Evolutionary conservation across 2,113 vertebrate species (phyloP).

Genomic region (Chaetops frenatus): DNA sequence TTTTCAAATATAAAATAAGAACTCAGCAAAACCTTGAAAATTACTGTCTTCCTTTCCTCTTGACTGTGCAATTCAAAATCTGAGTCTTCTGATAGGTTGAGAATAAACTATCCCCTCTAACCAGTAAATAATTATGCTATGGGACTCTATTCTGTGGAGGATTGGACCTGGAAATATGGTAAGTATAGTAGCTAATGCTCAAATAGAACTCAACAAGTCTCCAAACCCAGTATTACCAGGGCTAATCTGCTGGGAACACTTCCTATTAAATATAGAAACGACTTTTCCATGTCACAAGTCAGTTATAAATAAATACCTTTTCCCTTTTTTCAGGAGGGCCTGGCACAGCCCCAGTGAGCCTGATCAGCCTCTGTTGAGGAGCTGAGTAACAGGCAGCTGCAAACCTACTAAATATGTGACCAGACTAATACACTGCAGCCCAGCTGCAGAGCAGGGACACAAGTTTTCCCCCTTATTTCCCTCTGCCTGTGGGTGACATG

Average conservation of each 20-base stretch:
- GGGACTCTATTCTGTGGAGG: not conserved
- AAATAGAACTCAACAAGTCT: not conserved
- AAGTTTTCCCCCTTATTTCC: not conserved
- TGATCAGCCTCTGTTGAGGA: not conserved
- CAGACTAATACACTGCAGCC: not conserved
- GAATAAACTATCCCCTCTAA: not conserved
- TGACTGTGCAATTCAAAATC: not conserved
- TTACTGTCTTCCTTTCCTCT: not conserved
- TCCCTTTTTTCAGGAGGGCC: not conserved
- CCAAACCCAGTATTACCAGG: not conserved
- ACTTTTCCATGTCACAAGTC: conserved; percentile 2
- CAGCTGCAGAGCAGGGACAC: not conserved
- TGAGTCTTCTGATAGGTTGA: not conserved
- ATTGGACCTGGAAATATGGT: not conserved
- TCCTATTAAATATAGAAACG: conserved; percentile 30
- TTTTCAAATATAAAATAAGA: not conserved
- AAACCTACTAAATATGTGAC: not conserved
- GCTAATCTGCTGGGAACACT: not conserved
- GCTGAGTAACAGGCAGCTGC: not conserved
- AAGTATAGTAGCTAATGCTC: not conserved
- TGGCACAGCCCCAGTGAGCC: not conserved
- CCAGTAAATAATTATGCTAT: not conserved
- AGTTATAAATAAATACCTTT: conserved; percentile 10
- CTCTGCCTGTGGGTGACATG: not conserved
- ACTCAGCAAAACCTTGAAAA: not conserved